Percentiles rank a stretch among this genome's conserved stretches.
Evolutionary conservation across 2,888 invertebrate species (phyloP).

Genomic region (Lasioglossum figueresi): DNA sequence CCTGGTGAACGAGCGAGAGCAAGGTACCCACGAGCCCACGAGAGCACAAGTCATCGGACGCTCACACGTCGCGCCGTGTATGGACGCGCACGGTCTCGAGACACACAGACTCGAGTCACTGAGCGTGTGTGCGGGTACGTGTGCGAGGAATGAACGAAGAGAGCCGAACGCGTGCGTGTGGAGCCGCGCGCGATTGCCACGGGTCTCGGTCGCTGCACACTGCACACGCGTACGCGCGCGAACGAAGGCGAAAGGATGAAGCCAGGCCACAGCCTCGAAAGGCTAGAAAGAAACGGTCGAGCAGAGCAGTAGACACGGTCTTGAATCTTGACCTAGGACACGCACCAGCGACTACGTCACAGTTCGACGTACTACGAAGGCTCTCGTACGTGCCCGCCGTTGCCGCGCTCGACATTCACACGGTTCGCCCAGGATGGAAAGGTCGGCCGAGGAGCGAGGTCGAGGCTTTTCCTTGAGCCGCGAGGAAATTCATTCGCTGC

Average conservation of each 20-base stretch:
- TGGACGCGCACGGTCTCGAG: not conserved
- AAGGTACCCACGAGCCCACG: slow-evolving; percentile 49
- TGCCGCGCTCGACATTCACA: slow-evolving; percentile 66
- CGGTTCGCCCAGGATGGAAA: slow-evolving; percentile 64
- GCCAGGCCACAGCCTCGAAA: slow-evolving; percentile 52
- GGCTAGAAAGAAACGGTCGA: slow-evolving; percentile 75
- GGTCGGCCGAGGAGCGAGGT: slow-evolving; percentile 63
- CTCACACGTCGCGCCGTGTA: slow-evolving; percentile 37
- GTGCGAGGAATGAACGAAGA: not conserved
- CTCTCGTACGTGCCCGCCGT: slow-evolving; percentile 49
- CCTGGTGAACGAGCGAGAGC: slow-evolving; percentile 39
- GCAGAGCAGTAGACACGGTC: slow-evolving; percentile 72
- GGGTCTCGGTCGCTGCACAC: slow-evolving; percentile 36
- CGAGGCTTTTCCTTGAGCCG: slow-evolving; percentile 67
- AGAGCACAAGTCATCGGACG: slow-evolving; percentile 56
- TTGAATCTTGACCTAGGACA: slow-evolving; percentile 83
- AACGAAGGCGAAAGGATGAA: slow-evolving; percentile 66
- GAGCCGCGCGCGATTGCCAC: slow-evolving; percentile 7
- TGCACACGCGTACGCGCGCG: slow-evolving; percentile 42
- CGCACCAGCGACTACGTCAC: slow-evolving; percentile 80
- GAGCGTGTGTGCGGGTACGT: not conserved
- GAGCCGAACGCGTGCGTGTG: not conserved
- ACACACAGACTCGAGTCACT: not conserved
- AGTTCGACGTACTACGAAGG: slow-evolving; percentile 77
- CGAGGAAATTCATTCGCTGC: slow-evolving; percentile 52